phyloP scores from a whole-genome alignment of 92 coral and sea anemone genomes.

The Micromussa lordhowensis region DNA sequence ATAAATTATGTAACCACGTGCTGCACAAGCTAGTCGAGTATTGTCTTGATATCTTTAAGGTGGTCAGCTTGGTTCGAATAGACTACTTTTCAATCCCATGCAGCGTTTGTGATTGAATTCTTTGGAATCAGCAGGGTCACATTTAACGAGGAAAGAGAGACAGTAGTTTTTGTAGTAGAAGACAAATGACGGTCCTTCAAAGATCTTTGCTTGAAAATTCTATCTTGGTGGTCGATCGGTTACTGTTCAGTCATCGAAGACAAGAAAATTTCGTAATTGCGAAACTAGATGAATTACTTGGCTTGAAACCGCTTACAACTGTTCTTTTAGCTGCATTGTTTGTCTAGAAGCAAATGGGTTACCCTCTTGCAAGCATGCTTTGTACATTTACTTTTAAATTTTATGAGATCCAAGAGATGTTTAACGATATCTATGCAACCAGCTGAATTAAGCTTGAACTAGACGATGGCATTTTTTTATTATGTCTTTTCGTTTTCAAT shows the following conservation, averaged over 20 bases:
- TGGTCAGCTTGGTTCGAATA: neutral
- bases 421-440: neutral
- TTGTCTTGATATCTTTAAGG: neutral
- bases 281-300: neutral
- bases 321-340: neutral
- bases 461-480: conserved; percentile 1
- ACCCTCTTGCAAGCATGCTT: neutral
- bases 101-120: neutral
- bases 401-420: neutral
- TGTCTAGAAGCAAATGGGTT: neutral
- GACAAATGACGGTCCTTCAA: neutral
- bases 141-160: neutral
- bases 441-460: neutral
- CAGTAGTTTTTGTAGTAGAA: neutral
- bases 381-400: neutral
- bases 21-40: neutral
- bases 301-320: neutral
- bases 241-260: neutral
- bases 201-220: neutral
- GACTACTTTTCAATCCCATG: neutral
- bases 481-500: neutral
- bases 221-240: neutral
- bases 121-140: neutral
- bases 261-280: neutral
- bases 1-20: neutral